A percentile compares a stretch with the other conserved stretches of the same genome.
Evolutionary conservation across 2,113 vertebrate genomes (phyloP).

Genomic region (Mormoops blainvillei): DNA sequence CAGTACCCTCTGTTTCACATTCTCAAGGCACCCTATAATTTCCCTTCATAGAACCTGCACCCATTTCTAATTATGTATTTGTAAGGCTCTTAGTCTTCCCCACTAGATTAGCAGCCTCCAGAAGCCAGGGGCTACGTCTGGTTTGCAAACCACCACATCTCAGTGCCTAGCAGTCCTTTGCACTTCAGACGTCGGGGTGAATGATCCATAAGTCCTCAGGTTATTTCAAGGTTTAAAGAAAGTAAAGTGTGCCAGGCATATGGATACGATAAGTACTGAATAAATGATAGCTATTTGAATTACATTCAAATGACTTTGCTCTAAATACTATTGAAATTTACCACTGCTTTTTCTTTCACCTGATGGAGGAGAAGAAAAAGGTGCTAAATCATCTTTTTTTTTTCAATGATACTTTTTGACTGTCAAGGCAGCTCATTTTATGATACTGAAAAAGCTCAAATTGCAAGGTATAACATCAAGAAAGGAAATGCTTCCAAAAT

Average conservation of each 20-base stretch:
- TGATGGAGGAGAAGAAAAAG: not conserved
- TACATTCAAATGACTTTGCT: not conserved
- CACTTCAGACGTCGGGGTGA: too few relatives aligned
- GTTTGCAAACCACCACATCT: not conserved
- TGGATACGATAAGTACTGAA: not conserved
- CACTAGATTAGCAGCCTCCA: not conserved
- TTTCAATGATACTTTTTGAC: not conserved
- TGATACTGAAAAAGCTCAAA: constrained; percentile 44
- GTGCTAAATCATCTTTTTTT: constrained; percentile 45
- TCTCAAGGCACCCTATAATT: not conserved
- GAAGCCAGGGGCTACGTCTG: not conserved
- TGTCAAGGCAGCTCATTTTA: constrained; percentile 51
- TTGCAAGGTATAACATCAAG: constrained; percentile 35
- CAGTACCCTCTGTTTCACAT: not conserved
- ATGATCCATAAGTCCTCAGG: not conserved
- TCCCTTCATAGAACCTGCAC: not conserved
- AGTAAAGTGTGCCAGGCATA: not conserved
- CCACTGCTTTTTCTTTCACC: not conserved
- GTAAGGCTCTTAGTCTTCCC: not conserved
- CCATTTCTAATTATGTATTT: not conserved
- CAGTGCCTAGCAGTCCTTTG: not conserved
- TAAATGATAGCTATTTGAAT: not conserved
- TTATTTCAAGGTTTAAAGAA: not conserved
- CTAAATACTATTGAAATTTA: constrained; percentile 5
- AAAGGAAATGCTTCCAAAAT: constrained; percentile 58